Evolutionary conservation across 53 echinoderm and acorn worm genomes (phyloP).

Genomic region (Crossaster papposus): DNA sequence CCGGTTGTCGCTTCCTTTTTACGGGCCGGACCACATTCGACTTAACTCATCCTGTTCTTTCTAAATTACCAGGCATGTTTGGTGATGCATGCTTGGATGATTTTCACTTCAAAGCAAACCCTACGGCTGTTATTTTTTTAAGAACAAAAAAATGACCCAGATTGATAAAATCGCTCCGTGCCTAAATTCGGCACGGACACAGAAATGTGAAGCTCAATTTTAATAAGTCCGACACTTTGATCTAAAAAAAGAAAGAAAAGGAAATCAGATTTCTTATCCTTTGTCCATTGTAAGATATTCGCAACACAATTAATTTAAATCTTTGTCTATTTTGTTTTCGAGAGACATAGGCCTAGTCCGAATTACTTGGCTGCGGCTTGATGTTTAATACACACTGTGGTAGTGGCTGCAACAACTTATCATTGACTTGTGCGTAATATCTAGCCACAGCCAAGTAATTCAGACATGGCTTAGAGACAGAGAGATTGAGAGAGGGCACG

Average conservation of each 20-base stretch:
- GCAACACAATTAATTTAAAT: too few relatives aligned
- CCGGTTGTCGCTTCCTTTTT: conserved; percentile 39
- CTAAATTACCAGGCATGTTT: conserved; percentile 25
- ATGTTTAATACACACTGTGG: too few relatives aligned
- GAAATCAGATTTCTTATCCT: too few relatives aligned
- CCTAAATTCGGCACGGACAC: conserved; percentile 38
- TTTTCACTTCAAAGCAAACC: conserved; percentile 13
- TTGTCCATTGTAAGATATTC: too few relatives aligned
- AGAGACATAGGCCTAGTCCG: too few relatives aligned
- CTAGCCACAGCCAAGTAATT: too few relatives aligned
- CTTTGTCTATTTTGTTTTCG: too few relatives aligned
- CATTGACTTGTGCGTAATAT: too few relatives aligned
- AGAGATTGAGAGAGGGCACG: too few relatives aligned
- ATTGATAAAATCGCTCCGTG: conserved; percentile 6
- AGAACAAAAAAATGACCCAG: neutral
- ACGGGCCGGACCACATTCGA: conserved; percentile 27
- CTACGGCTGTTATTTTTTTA: conserved; percentile 49
- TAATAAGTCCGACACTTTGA: neutral
- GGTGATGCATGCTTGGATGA: neutral
- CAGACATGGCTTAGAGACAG: too few relatives aligned
- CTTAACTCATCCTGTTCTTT: conserved; percentile 50
- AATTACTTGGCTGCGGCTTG: too few relatives aligned
- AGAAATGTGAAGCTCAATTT: neutral
- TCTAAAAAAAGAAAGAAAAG: neutral
- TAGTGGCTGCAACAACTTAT: too few relatives aligned